These are phyloP conservation scores for Gambusia affinis DNA, from an alignment of 2,113 vertebrate species.

Conservation along the genomic window DNA sequence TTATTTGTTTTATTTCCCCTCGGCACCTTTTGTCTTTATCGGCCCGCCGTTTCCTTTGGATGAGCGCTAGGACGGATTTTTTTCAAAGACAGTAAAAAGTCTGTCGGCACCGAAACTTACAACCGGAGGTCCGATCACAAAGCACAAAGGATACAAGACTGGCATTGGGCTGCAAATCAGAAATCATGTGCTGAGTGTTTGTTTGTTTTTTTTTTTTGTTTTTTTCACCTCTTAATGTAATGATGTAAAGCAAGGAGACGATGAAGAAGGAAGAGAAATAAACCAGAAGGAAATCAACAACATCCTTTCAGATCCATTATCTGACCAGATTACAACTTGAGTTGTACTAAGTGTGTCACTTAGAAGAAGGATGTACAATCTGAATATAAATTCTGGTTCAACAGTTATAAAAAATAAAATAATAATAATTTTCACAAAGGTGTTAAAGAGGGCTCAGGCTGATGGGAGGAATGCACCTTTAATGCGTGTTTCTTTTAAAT, in stretches of 20 bases:
- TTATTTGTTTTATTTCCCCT: conserved; percentile 3
- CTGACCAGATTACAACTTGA: conserved; percentile 42
- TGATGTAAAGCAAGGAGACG: conserved; percentile 38
- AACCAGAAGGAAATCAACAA: background rate
- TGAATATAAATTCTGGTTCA: conserved; percentile 71
- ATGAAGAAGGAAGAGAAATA: conserved; percentile 4
- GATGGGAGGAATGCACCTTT: conserved; percentile 39
- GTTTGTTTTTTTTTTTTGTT: no score
- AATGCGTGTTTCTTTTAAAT: conserved; percentile 55
- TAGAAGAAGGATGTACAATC: conserved; percentile 70
- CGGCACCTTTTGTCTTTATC: conserved; percentile 19
- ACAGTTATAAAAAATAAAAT: conserved; percentile 6
- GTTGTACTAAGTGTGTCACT: conserved; percentile 59
- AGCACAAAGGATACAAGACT: conserved; percentile 27
- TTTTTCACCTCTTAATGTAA: background rate
- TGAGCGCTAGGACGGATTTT: conserved; percentile 1
- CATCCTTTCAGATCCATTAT: conserved; percentile 39
- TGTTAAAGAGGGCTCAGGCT: conserved; percentile 40
- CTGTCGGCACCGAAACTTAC: no score
- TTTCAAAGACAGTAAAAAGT: background rate
- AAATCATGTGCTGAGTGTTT: conserved; percentile 18
- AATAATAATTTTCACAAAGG: conserved; percentile 34
- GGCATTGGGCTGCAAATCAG: conserved; percentile 38
- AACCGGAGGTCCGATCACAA: conserved; percentile 29
- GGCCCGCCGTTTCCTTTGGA: conserved; percentile 16